phyloP scores from a whole-genome alignment of 2,113 vertebrate genomes.

The Butorides virescens region DNA sequence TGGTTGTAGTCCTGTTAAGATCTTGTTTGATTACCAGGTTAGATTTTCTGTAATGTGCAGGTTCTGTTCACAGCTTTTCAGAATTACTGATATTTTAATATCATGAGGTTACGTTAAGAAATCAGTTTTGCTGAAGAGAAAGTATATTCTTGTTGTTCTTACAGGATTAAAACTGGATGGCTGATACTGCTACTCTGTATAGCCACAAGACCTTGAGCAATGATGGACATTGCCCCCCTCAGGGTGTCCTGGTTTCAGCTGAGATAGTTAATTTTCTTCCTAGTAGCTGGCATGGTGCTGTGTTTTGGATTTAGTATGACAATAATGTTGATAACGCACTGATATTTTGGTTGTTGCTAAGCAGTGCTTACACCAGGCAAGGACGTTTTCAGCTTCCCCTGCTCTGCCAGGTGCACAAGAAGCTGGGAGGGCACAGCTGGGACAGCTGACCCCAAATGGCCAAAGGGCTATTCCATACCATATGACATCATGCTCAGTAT shows the following conservation, averaged over 20 bases:
- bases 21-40: background rate
- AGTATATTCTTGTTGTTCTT: background rate
- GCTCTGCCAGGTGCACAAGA: no score
- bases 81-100: background rate
- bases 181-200: background rate
- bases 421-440: no score
- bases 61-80: background rate
- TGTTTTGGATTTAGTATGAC: no score
- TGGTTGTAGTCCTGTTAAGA: background rate
- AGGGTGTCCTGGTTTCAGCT: background rate
- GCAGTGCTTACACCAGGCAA: no score
- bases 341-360: no score
- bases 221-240: background rate
- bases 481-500: no score
- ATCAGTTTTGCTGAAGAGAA: background rate
- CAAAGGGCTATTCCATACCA: no score
- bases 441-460: no score
- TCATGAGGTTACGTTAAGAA: background rate
- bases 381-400: no score
- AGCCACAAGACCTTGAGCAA: background rate
- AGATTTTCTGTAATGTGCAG: background rate
- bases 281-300: no score
- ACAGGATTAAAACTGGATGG: background rate
- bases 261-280: no score
- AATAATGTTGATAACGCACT: no score